Evolutionary conservation across 2,888 invertebrate genomes (phyloP), one percentile per base, ranked within the genome.

Genomic region (Miltochrista miniata): DNA sequence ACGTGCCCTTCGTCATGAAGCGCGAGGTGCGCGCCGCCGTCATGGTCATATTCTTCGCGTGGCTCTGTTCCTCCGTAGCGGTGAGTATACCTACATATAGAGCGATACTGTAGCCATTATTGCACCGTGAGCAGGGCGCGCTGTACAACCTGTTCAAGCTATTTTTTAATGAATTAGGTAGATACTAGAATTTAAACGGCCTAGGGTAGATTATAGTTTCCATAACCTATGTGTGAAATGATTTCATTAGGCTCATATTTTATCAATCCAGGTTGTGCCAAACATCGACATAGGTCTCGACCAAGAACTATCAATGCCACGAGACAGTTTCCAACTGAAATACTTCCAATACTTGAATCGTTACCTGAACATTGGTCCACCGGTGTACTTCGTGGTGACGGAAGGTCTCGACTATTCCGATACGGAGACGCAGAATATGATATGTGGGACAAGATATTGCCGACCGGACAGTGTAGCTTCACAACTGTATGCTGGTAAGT

Each of bases 221-320:
- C n/a, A n/a, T n/a, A n/a, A n/a, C n/a, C n/a, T n/a, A n/a, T n/a
- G n/a, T n/a, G n/a, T n/a, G n/a, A 5, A 5, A 5, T 4, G 2
- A 2, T 5, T 24, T 24, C 5, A 24, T 24, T 24, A 5, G 5
- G 18, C 18, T 24, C 2, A n/a, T 24, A 24, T 24, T 5, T 24
- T 5, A 24, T 24, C 2, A 5, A 24, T n/a, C 3, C 75, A 92
- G 92, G 95, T 98, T 11, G 94, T 97, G 3, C 97, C 97, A 0
- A 95, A 96, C 75, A 95, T 99, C 59, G 96, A 97, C 57, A 95
- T 99, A 56, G 99, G 99, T 0, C 90, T 99, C 12, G 98, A 99
- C 83, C 98, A 99, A 83, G 97, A 98, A 75, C 93, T 99, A 1
- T 97, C 99, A 0, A 98, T 99, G 98, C 98, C 99, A 0, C 96